These are phyloP conservation scores for Capitulum mitella DNA, from an alignment of 2,888 invertebrate genomes.

Conservation along the genomic window DNA sequence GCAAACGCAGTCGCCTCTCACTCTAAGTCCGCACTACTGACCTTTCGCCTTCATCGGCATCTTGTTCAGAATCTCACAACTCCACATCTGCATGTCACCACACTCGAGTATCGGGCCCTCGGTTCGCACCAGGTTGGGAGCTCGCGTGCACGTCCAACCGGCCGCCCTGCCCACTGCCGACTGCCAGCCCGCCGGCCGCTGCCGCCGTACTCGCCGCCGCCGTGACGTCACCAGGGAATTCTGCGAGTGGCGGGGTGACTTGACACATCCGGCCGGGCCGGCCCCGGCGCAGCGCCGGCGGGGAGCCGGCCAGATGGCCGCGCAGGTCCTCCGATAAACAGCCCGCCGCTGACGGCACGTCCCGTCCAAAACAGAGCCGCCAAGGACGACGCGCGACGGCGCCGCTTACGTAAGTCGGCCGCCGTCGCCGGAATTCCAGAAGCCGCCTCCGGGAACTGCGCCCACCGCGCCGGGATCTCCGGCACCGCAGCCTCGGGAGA, in stretches of 20 bases:
- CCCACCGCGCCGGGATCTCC: too few relatives aligned
- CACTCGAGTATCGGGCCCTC: too few relatives aligned
- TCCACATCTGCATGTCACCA: not conserved
- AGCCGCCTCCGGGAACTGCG: too few relatives aligned
- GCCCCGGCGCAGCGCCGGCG: constrained; percentile 1
- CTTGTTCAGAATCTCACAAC: not conserved
- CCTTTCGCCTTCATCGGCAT: constrained; percentile 10
- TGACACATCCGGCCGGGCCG: constrained; percentile 6
- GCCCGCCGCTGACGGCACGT: not conserved
- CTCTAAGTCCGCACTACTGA: not conserved
- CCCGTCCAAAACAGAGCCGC: not conserved
- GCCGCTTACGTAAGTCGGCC: not conserved
- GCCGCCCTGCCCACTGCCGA: not conserved
- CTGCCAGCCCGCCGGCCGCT: not conserved
- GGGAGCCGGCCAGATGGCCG: not conserved
- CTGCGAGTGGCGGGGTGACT: constrained; percentile 4
- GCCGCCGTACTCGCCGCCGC: constrained; percentile 4
- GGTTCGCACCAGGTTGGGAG: too few relatives aligned
- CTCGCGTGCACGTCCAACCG: not conserved
- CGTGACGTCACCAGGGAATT: constrained; percentile 19
- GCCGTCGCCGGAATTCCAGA: not conserved
- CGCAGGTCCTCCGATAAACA: not conserved
- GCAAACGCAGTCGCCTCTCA: too few relatives aligned
- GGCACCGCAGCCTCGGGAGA: too few relatives aligned
- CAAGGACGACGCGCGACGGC: not conserved